Base-by-base conservation (phyloP, 2,113 vertebrate species). In the Anarrhichthys ocellatus region DNA sequence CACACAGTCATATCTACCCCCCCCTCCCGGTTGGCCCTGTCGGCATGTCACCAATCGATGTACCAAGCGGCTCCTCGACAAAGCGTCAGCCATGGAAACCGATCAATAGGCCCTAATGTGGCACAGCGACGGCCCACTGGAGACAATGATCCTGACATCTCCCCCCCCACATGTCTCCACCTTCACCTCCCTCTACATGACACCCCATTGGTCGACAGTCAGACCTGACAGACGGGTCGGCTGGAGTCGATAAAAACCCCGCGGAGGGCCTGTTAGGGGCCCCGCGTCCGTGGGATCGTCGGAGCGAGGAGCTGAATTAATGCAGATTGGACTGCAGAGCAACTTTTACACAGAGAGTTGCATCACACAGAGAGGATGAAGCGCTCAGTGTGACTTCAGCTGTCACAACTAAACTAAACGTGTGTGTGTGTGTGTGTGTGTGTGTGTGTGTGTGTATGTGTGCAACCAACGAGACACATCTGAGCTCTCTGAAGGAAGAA, bases 91-190 rank as follows among this genome's bases (percentile, higher is more conserved):
- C 82, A 74, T 62, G 83, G 87, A 93, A 87, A 89, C 85, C 79
- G 87, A 95, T 95, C 95, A 92, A 95, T 94, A 94, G 66, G 73
- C 84, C 76, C 93, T 95, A 94, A 95, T 94, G 93, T 91, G 92
- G 84, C 77, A 62, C 89, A 87, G 93, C 83, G 88, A 77, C 89
- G 87, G 86, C 89, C 62, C 87, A 82, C 91, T 88, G 92, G 93
- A 94, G 94, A 95, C 93, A 91, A 90, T 91, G 83, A 93, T 94
- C 91, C 87, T 92, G 87, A 91, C 87, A 89, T 86, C 71, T 61
- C 50, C n/a, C 66, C 50, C 46, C 59, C 65, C 52, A 54, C 40
- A 67, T 48, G 4, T 24, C 34, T 52, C 42, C 59, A 40, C 68
- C 82, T 73, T 20, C 59, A 52, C 77, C 87, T 73, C 74, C 64